A percentile compares a stretch with the other conserved stretches of the same genome.
Evolutionary conservation across 2,797 vertebrate species (phyloP).

Genomic region (Gallinago solitaria): DNA sequence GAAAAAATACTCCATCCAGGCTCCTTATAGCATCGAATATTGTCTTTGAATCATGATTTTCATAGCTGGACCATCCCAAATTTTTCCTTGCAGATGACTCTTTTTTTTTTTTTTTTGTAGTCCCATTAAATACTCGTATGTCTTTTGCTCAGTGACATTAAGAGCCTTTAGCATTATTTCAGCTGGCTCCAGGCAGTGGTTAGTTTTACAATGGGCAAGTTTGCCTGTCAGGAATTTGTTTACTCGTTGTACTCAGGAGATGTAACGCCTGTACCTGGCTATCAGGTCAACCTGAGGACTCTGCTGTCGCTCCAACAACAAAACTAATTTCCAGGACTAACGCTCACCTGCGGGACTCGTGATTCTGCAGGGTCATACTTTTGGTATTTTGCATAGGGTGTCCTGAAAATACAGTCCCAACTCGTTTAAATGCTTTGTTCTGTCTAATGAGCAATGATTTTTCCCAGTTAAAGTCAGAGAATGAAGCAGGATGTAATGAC

Average conservation of each 20-base stretch:
- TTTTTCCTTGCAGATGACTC: neutral
- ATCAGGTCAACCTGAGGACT: neutral
- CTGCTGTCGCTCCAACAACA: neutral
- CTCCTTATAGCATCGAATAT: neutral
- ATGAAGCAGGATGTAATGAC: conserved; percentile 38
- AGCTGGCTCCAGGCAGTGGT: neutral
- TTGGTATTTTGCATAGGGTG: neutral
- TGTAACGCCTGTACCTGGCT: neutral
- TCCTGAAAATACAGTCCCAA: neutral
- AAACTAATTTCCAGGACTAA: neutral
- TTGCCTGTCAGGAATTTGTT: neutral
- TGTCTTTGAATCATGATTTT: neutral
- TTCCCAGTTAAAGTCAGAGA: conserved; percentile 25
- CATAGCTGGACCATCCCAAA: neutral
- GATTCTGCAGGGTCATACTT: neutral
- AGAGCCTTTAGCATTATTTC: neutral
- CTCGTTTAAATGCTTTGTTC: neutral
- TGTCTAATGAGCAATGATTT: conserved; percentile 43
- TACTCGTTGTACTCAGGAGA: neutral
- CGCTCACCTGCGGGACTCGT: neutral
- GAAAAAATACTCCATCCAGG: neutral
- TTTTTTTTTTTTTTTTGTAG: neutral
- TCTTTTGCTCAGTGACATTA: neutral
- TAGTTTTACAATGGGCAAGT: neutral
- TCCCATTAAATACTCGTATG: neutral